Evolutionary conservation across 2,888 invertebrate species (phyloP).

Genomic region (Pristionchus maxplancki): DNA sequence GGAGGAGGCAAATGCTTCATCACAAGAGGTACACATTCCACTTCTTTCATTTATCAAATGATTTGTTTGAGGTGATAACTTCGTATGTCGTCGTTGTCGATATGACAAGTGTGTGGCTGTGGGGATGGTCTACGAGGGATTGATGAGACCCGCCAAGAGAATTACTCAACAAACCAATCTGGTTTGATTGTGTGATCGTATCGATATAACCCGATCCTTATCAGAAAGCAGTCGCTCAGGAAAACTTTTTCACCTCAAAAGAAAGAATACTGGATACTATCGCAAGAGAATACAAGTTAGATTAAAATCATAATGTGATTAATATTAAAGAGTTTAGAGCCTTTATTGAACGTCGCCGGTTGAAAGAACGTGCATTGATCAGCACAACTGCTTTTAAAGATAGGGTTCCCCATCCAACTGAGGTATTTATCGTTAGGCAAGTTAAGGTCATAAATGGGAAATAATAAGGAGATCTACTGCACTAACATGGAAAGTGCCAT

Average conservation of each 20-base stretch:
- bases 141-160: conserved; percentile 10
- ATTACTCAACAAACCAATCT: no score
- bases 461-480: neutral
- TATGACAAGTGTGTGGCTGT: neutral
- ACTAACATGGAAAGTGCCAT: neutral
- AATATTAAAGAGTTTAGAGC: neutral
- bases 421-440: no score
- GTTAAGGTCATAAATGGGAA: no score
- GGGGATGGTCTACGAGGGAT: conserved; percentile 4
- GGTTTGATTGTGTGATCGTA: neutral
- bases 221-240: neutral
- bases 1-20: neutral
- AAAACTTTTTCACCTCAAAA: neutral
- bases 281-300: neutral
- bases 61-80: neutral
- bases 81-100: conserved; percentile 7
- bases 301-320: neutral
- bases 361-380: neutral
- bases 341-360: neutral
- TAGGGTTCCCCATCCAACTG: neutral
- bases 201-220: neutral
- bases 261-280: neutral
- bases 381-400: neutral
- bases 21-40: neutral
- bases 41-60: neutral